Conservation (phyloP, 2,113 vertebrate species). For the Catagonus wagneri region DNA sequence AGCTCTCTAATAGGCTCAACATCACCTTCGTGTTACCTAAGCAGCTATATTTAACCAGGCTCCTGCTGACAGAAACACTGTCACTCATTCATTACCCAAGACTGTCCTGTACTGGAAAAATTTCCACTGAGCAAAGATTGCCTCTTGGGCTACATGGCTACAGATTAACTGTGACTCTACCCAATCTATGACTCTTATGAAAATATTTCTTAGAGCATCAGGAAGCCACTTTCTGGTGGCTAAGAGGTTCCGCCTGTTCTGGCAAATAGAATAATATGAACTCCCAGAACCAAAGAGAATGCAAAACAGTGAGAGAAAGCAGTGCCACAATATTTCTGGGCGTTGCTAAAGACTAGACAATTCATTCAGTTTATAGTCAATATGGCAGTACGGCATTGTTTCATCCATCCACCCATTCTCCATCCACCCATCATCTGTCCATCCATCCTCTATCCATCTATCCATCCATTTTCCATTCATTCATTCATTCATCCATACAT, state of each 20-base stretch:
- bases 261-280: not conserved
- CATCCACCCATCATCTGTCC: not conserved
- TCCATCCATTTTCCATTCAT: too few species aligned
- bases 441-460: not conserved
- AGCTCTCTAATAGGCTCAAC: slow-evolving; percentile 42
- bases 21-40: slow-evolving; percentile 13
- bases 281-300: not conserved
- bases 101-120: not conserved
- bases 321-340: too few species aligned
- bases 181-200: too few species aligned
- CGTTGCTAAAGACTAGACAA: not conserved
- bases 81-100: not conserved
- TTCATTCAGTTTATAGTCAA: not conserved
- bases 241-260: not conserved
- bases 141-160: not conserved
- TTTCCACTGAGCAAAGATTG: not conserved
- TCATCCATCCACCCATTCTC: not conserved
- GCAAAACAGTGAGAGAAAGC: not conserved
- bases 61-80: not conserved
- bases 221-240: not conserved
- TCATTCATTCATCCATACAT: accelerated
- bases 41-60: slow-evolving; percentile 26
- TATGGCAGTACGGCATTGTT: not conserved
- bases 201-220: not conserved
- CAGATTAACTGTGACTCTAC: not conserved